Evolutionary conservation across 2,888 invertebrate species (phyloP).

Genomic region (Tinea semifulvella): DNA sequence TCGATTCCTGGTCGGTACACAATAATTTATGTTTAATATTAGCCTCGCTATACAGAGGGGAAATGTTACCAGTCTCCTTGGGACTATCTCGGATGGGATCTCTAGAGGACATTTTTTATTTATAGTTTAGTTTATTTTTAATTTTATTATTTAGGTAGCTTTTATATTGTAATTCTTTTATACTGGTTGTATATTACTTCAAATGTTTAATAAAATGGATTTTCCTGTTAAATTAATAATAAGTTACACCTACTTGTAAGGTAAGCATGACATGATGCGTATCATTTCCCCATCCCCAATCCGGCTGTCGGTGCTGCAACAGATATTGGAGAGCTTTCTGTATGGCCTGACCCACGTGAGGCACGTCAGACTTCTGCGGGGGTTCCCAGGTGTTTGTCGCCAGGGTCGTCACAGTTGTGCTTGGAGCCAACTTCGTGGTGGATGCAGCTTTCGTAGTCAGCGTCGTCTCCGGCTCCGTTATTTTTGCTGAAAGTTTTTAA

Average conservation of each 20-base stretch:
- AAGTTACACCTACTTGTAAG: slow-evolving; percentile 66
- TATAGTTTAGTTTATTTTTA: no score
- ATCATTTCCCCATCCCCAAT: slow-evolving; percentile 87
- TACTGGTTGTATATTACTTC: no score
- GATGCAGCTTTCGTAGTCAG: slow-evolving; percentile 31
- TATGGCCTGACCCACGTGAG: slow-evolving; percentile 65
- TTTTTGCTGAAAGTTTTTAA: slow-evolving; percentile 26
- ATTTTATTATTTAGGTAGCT: no score
- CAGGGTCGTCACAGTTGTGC: slow-evolving; percentile 24
- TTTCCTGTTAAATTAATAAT: no score
- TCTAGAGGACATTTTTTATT: no score
- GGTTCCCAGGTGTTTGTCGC: slow-evolving; percentile 43
- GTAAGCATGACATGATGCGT: slow-evolving; percentile 85
- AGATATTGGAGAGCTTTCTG: slow-evolving; percentile 79
- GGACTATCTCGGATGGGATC: no score
- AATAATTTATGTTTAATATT: no score
- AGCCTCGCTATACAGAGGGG: no score
- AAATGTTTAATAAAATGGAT: no score
- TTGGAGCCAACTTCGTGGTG: slow-evolving; percentile 7
- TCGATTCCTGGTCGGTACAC: no score
- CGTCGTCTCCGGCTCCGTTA: slow-evolving; percentile 43
- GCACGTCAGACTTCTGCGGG: slow-evolving; percentile 29
- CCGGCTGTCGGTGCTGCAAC: slow-evolving; percentile 74
- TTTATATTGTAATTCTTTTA: no score
- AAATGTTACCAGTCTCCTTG: no score